Base-by-base conservation (phyloP, 2,113 vertebrate species). In the Chionomys nivalis region DNA sequence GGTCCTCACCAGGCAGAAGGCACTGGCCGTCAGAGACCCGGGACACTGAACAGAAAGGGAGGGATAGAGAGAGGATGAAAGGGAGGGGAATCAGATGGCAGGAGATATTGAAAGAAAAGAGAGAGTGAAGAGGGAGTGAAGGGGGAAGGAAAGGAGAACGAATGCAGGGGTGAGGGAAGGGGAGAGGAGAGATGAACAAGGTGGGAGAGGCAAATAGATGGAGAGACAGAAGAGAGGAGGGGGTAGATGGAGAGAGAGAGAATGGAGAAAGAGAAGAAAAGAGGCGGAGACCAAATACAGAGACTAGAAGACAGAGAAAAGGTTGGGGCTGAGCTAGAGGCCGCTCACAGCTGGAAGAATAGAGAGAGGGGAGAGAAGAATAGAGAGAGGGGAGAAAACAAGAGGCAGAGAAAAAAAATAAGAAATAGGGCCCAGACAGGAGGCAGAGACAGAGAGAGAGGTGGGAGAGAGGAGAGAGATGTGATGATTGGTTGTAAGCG, bases 1-100 rank as follows among this genome's bases (percentile, higher is more conserved):
- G 39, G 94, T 93, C 94, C 70, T 13, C 19, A 31, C 75, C n/a
- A 52, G 85, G 66, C 79, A 28, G 19, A 17, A 23, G 85, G 36
- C n/a, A 55, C 68, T 16, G 55, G 90, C 26, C 5, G 0, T n/a
- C n/a, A 82, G 77, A 77, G 16, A 61, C 66, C 19, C 47, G 55
- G 49, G 86, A 39, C 26, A 44, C 68, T 36, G 21, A 61, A 26
- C 72, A 73, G 75, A 8, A 12, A 47, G 28, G 55, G 7, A 3
- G 17, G 10, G 31, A 13, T 7, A 66, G 65, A 66, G 5, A 65
- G 14, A 39, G 47, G 7, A 4, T 7, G 31, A 16, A 4, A 63
- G 63, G n/a, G 58, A 36, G 7, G 17, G 52, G 39, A 33, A 33
- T 65, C 63, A 7, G 17, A 31, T 3, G 39, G 5, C 52, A 47